Conservation (phyloP, 2,888 invertebrate species). For the Hydriomena furcata region DNA sequence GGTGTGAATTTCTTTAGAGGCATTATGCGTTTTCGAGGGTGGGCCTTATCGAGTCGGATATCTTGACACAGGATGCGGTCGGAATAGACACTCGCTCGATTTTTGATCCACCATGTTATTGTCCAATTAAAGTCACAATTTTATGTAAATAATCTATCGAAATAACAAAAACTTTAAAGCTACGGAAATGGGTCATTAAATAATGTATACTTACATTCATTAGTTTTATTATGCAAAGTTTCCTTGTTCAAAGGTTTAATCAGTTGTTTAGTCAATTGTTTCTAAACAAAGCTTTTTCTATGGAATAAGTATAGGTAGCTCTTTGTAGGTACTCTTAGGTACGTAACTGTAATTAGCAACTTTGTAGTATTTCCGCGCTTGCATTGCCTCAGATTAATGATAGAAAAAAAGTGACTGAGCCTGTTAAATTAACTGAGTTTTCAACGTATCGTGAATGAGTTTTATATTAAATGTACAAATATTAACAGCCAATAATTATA, state of each 20-base stretch:
- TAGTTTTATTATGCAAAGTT: conserved; percentile 22
- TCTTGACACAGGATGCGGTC: conserved; percentile 70
- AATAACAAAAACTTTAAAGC: conserved; percentile 38
- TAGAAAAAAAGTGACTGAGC: conserved; percentile 40
- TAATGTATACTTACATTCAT: conserved; percentile 28
- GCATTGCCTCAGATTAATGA: conserved; percentile 7
- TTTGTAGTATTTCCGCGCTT: conserved; percentile 2
- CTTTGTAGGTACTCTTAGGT: too few relatives aligned
- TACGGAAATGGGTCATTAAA: conserved; percentile 31
- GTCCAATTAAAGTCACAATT: conserved; percentile 78
- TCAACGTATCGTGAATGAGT: too few relatives aligned
- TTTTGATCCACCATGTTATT: conserved; percentile 72
- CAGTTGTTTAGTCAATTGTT: not conserved
- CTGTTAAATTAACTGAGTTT: conserved; percentile 55
- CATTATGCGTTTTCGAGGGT: conserved; percentile 67
- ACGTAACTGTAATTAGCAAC: conserved; percentile 10
- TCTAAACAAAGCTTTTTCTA: not conserved
- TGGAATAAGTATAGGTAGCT: too few relatives aligned
- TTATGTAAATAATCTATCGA: conserved; percentile 67
- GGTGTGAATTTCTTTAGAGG: conserved; percentile 78
- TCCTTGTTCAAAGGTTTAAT: not conserved
- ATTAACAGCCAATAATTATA: conserved; percentile 52
- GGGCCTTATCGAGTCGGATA: conserved; percentile 69
- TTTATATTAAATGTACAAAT: conserved; percentile 57
- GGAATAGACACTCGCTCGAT: conserved; percentile 60